These are phyloP conservation scores for Gryllus longicercus DNA, from an alignment of 2,888 invertebrate species.

Conservation along the genomic window DNA sequence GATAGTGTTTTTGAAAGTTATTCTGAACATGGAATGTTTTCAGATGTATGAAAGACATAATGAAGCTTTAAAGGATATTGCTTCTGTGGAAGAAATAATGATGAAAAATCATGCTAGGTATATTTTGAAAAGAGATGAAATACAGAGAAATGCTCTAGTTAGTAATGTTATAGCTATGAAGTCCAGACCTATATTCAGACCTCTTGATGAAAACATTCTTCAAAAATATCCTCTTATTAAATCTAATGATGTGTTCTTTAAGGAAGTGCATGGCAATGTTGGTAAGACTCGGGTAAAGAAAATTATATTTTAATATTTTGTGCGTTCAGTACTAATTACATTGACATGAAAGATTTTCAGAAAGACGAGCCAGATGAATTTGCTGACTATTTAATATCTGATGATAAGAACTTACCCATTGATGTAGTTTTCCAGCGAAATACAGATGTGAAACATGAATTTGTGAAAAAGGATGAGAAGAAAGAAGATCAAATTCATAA, in stretches of 20 bases:
- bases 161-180: neutral
- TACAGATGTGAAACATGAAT: no score
- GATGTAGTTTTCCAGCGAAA: no score
- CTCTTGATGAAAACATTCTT: neutral
- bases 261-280: neutral
- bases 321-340: no score
- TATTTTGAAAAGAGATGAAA: neutral
- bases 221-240: neutral
- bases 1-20: no score
- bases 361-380: no score
- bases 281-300: neutral
- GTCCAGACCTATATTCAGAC: neutral
- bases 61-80: neutral
- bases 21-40: neutral
- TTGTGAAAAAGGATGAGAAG: no score
- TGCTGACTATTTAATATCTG: no score
- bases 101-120: slow-evolving; percentile 1
- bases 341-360: no score
- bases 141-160: neutral
- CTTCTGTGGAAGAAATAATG: neutral
- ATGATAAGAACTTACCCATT: no score
- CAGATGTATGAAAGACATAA: neutral
- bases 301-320: no score
- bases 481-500: no score
- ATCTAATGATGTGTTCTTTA: neutral